Percentiles rank a stretch among this genome's conserved stretches.
phyloP scores from a whole-genome alignment of 37 sponge, comb jelly and placozoan species.

The Geodia barretti region DNA sequence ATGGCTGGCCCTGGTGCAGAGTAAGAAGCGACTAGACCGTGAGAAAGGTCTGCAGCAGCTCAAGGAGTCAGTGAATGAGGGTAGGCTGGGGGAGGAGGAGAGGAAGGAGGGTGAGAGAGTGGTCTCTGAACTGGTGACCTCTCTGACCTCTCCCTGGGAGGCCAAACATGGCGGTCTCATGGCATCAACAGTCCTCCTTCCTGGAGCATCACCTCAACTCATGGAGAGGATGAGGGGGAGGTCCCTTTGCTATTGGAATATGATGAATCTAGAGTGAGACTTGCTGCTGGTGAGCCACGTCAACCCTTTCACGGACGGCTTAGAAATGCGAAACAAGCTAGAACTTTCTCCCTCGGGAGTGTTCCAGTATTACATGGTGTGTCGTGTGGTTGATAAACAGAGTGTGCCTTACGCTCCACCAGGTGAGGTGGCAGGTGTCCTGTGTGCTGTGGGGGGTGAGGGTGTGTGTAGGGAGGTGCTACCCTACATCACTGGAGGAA shows the following conservation, averaged over 20 bases:
- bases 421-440: conserved; percentile 78
- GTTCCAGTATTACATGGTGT: too few species aligned
- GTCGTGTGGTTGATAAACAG: too few species aligned
- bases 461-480: conserved; percentile 41
- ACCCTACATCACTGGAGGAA: conserved; percentile 28
- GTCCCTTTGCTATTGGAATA: conserved; percentile 59
- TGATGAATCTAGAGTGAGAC: conserved; percentile 58
- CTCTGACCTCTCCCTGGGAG: conserved; percentile 49
- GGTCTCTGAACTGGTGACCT: background rate
- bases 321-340: too few species aligned
- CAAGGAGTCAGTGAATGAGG: conserved; percentile 1
- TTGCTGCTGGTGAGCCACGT: conserved; percentile 67
- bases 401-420: too few species aligned
- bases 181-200: conserved; percentile 31
- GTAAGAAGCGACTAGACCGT: conserved; percentile 63
- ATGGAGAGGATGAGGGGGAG: conserved; percentile 4
- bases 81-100: background rate
- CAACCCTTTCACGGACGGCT: too few species aligned
- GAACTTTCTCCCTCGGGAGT: too few species aligned
- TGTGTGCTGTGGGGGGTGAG: too few species aligned
- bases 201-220: background rate
- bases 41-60: conserved; percentile 65
- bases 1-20: conserved; percentile 16
- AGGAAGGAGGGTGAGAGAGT: background rate
- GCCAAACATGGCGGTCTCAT: conserved; percentile 63